Evolutionary conservation across 2,113 vertebrate genomes (phyloP).

Genomic region (Pampusana beccarii): DNA sequence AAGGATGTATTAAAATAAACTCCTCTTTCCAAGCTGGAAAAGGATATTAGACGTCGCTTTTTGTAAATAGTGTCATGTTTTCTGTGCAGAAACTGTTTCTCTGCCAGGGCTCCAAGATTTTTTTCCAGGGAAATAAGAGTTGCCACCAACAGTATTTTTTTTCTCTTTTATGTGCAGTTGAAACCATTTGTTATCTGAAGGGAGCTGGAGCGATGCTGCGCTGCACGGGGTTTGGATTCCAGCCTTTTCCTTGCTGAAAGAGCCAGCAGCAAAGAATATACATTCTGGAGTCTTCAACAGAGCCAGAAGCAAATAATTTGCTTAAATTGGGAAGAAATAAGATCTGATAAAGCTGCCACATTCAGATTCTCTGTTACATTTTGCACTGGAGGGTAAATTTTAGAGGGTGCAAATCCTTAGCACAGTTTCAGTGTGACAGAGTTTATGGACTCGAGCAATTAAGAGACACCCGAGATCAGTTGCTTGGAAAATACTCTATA

Average conservation of each 20-base stretch:
- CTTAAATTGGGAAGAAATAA: background rate
- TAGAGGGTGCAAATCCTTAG: conserved; percentile 54
- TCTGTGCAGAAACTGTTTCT: conserved; percentile 39
- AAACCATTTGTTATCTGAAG: background rate
- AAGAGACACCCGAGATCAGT: background rate
- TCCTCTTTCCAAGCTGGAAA: conserved; percentile 59
- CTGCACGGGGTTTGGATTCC: fast-evolving
- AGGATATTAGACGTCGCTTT: conserved; percentile 52
- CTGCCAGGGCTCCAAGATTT: background rate
- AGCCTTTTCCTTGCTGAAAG: background rate
- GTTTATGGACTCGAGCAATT: conserved; percentile 44
- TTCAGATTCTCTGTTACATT: background rate
- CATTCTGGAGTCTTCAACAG: background rate
- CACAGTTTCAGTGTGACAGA: background rate
- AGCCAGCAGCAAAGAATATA: background rate
- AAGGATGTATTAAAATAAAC: conserved; percentile 71
- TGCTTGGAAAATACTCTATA: background rate
- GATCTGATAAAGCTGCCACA: background rate
- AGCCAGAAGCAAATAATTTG: background rate
- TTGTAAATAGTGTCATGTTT: conserved; percentile 55
- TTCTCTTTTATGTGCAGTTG: background rate
- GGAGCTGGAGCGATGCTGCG: fast-evolving
- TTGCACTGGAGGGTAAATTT: conserved; percentile 7
- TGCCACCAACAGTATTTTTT: conserved; percentile 1
- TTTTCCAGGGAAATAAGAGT: conserved; percentile 40